These are phyloP conservation scores for Lordiphosa stackelbergi DNA, from an alignment of 1,140 invertebrate species.

Conservation along the genomic window DNA sequence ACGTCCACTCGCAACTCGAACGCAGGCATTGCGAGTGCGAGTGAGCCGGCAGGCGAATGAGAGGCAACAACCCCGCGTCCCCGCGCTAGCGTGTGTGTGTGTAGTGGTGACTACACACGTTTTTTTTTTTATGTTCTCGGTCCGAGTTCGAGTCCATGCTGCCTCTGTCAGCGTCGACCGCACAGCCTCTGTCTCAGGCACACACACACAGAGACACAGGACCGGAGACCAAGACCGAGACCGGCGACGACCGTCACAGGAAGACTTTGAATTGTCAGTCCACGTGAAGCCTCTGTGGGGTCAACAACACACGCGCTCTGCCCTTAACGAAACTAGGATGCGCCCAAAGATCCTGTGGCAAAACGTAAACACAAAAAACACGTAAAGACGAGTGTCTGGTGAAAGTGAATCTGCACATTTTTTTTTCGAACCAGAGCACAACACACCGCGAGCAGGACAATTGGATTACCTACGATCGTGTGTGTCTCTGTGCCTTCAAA, in stretches of 20 bases:
- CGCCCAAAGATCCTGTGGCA: constrained; percentile 33
- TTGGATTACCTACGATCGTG: constrained; percentile 73
- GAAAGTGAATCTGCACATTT: constrained; percentile 23
- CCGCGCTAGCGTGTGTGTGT: constrained; percentile 26
- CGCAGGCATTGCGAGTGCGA: constrained; percentile 18
- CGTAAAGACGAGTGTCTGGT: constrained; percentile 22
- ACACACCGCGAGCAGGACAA: constrained; percentile 53
- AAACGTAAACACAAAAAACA: constrained; percentile 26
- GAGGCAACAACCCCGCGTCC: constrained; percentile 48
- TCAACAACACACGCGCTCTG: constrained; percentile 74
- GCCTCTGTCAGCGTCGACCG: constrained; percentile 36
- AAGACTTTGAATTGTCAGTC: constrained; percentile 72
- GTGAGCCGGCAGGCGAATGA: constrained; percentile 22
- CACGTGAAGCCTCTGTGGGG: constrained; percentile 77
- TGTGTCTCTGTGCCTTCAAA: constrained; percentile 45
- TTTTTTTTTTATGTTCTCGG: constrained; percentile 38
- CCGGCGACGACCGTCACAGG: constrained; percentile 64
- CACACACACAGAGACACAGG: constrained; percentile 18
- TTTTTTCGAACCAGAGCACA: constrained; percentile 12
- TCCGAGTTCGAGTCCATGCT: constrained; percentile 16
- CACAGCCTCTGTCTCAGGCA: constrained; percentile 45
- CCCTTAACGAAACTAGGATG: constrained; percentile 35
- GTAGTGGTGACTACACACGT: constrained; percentile 52
- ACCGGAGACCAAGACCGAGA: constrained; percentile 24
- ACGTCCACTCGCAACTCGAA: constrained; percentile 61